Evolutionary conservation across 2,888 invertebrate genomes (phyloP), one percentile per base, ranked within the genome.

Genomic region (Omphaloscelis lunosa): DNA sequence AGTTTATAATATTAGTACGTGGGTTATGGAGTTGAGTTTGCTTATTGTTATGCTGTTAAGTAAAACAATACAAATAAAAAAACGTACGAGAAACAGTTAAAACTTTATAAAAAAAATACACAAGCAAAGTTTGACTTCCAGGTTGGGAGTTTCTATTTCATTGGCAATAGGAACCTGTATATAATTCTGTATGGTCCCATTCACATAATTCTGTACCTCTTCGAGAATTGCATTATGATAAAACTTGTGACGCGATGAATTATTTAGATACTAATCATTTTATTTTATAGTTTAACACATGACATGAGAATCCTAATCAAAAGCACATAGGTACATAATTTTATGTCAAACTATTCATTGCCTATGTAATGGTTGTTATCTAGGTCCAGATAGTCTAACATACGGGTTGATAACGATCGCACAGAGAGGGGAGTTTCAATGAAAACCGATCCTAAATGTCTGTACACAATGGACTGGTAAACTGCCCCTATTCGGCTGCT

Each of bases 1-100:
- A 80, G 67, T 79, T 80, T 67, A 75, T 74, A 83, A 76, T 80
- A 56, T 77, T 39, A 68, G 51, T 34, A 34, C 53, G 51, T 67
- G 27, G 41, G 45, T 27, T 29, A 39, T 34, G 34, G 48, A 68
- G 39, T 63, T 56, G 67, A 71, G n/a, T 67, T 59, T 27, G 61
- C 29, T 73, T 78, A 69, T 62, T 75, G 72, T 34, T 72, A n/a
- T 45, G 45, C 6, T 51, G 15, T 34, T 23, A 9, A 23, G 51
- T 9, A 17, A 51, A 51, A 67, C 6, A 51, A 17, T n/a, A 23
- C n/a, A 23, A 17, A 6, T 8, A n/a, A 5, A 34, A 34, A n/a
- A 17, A 2, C 5, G 5, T 23, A 27, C 45, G 20, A 56, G 23
- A 65, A 65, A 17, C 2, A 27, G 45, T 4, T 0, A 45, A 23